A percentile compares a stretch with the other conserved stretches of the same genome.
These are phyloP conservation scores for Falco cherrug DNA, from an alignment of 2,797 vertebrate species.

Conservation along the genomic window DNA sequence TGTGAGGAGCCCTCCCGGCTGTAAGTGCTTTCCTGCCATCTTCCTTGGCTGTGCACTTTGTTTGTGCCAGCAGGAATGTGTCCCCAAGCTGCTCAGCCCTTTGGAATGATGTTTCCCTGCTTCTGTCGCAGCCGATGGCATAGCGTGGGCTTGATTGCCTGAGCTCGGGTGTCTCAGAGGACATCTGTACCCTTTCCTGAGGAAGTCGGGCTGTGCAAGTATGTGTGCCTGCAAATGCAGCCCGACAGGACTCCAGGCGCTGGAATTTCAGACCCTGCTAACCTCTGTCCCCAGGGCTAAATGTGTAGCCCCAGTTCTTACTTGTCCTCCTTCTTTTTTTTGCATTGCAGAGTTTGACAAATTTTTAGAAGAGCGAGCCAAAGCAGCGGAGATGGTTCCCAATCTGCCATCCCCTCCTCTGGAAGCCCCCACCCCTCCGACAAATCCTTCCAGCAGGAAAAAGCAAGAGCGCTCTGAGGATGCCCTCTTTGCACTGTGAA, in stretches of 20 bases:
- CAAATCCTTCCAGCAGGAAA: constrained; percentile 81
- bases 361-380: constrained; percentile 97
- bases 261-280: background rate
- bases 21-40: background rate
- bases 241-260: background rate
- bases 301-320: background rate
- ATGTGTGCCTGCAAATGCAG: background rate
- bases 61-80: constrained; percentile 9
- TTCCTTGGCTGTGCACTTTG: background rate
- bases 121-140: background rate
- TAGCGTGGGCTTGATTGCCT: constrained; percentile 3
- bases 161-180: constrained; percentile 12
- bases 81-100: constrained; percentile 19
- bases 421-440: constrained; percentile 80
- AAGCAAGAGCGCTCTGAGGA: constrained; percentile 88
- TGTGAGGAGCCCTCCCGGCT: background rate
- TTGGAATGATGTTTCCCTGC: constrained; percentile 49
- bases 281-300: background rate
- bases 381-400: constrained; percentile 91
- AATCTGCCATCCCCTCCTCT: constrained; percentile 86
- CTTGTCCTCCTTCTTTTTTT: background rate
- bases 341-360: constrained; percentile 92
- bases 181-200: background rate
- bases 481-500: constrained; percentile 88
- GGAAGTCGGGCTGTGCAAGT: background rate